phyloP scores from a whole-genome alignment of 2,113 vertebrate species.

The Coptodon bakossiorum region DNA sequence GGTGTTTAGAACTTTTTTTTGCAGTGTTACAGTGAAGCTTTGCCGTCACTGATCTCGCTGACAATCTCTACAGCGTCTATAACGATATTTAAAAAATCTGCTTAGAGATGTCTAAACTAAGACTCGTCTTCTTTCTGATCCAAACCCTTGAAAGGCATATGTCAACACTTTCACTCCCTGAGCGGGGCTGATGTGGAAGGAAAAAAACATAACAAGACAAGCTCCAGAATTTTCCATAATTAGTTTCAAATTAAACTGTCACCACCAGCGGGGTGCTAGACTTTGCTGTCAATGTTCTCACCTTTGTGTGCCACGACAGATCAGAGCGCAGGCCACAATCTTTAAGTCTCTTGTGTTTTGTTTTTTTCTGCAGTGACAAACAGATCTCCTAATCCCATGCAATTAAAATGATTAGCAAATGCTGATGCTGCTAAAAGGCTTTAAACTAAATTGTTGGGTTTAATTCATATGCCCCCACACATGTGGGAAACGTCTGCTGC shows the following conservation, averaged over 20 bases:
- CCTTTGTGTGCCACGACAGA: slow-evolving; percentile 10
- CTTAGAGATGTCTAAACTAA: neutral
- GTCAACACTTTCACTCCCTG: neutral
- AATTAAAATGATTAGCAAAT: slow-evolving; percentile 8
- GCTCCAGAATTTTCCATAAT: slow-evolving; percentile 26
- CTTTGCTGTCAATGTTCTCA: slow-evolving; percentile 25
- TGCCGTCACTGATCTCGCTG: neutral
- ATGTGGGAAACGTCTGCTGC: neutral
- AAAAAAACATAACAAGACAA: neutral
- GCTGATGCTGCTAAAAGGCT: neutral
- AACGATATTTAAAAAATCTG: neutral
- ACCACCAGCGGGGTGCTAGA: neutral
- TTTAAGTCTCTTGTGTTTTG: slow-evolving; percentile 7
- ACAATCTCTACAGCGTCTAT: neutral
- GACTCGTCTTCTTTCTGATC: neutral
- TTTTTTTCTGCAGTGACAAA: neutral
- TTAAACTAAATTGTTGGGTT: neutral
- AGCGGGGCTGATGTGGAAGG: neutral
- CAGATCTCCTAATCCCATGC: slow-evolving; percentile 3
- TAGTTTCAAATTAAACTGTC: slow-evolving; percentile 39
- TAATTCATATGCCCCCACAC: neutral
- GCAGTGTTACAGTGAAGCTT: neutral
- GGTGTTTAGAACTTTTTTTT: neutral
- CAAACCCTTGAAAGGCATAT: neutral
- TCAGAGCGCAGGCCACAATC: slow-evolving; percentile 2